Evolutionary conservation across 1,140 invertebrate species (phyloP), one percentile per base, ranked within the genome.

Genomic region (Camponotus pennsylvanicus): DNA sequence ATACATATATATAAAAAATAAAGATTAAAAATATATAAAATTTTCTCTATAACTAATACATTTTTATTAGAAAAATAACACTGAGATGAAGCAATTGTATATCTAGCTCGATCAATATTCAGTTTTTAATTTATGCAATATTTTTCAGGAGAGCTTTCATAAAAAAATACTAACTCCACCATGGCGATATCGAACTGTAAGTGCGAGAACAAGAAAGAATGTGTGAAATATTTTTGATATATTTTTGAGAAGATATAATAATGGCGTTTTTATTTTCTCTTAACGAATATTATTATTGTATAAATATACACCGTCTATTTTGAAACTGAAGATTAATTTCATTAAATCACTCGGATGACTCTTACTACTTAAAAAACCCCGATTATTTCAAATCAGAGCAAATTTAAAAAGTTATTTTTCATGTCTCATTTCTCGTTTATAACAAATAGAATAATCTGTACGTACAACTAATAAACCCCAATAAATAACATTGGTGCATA

Each of bases 71-170:
- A 57, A 40, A 80, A 42, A 27, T 52, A 37, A 55, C 8, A 18
- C 15, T 79, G 6, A 27, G 27, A 27, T n/a, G 3, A 40, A 71
- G 11, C 1, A 42, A 42, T 52, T 34, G 27, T 27, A 52, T 18
- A 5, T n/a, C 71, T 45, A n/a, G 18, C 3, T 37, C 37, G 32
- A 55, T 3, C 11, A 42, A 45, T 37, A 15, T 59, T 71, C 32
- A 2, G n/a, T 6, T n/a, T 75, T 40, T 18, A 8, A 9, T 61
- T n/a, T 34, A 18, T 71, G 34, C n/a, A 8, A 37, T 45, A 15
- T 59, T 75, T 71, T 63, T 49, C 42, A 83, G 79, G 79, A 83
- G 5, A 63, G 64, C 21, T 70, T 63, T 27, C 40, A 83, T 27
- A 83, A 83, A 27, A 83, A 83, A 21, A 34, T 83, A 15, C 55